A percentile compares a stretch with the other conserved stretches of the same genome.
Evolutionary conservation across 1,140 invertebrate genomes (phyloP).

Genomic region (Drosophila yakuba): DNA sequence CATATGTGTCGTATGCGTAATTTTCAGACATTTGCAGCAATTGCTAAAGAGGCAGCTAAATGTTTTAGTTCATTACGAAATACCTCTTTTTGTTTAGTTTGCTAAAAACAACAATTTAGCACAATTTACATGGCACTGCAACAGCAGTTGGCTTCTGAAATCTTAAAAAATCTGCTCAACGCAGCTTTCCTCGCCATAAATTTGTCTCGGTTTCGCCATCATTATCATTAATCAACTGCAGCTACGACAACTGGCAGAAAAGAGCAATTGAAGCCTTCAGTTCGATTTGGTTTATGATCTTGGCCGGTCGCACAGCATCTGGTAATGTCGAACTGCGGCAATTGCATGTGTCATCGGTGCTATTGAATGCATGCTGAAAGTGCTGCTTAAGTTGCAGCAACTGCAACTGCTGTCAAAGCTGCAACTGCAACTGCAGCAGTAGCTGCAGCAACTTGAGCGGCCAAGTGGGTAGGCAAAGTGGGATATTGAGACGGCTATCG

Average conservation of each 20-base stretch:
- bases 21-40: not conserved
- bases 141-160: not conserved
- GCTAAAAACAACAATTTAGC: not conserved
- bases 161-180: constrained; percentile 2
- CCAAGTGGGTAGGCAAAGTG: constrained; percentile 40
- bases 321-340: constrained; percentile 19
- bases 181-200: constrained; percentile 23
- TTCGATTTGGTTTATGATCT: constrained; percentile 41
- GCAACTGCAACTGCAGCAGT: not conserved
- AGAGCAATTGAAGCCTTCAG: constrained; percentile 38
- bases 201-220: constrained; percentile 9
- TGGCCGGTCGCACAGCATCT: constrained; percentile 24
- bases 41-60: not conserved
- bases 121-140: too few species aligned
- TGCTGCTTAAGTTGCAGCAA: constrained; percentile 16
- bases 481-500: constrained; percentile 13
- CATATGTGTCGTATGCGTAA: constrained; percentile 55
- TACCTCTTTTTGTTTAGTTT: too few species aligned
- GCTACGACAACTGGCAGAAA: constrained; percentile 28
- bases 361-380: constrained; percentile 28
- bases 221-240: constrained; percentile 49
- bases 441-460: not conserved
- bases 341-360: constrained; percentile 28
- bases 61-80: too few species aligned
- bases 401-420: not conserved